phyloP scores from a whole-genome alignment of 1,140 invertebrate species.

The Zelostemma sp. region DNA sequence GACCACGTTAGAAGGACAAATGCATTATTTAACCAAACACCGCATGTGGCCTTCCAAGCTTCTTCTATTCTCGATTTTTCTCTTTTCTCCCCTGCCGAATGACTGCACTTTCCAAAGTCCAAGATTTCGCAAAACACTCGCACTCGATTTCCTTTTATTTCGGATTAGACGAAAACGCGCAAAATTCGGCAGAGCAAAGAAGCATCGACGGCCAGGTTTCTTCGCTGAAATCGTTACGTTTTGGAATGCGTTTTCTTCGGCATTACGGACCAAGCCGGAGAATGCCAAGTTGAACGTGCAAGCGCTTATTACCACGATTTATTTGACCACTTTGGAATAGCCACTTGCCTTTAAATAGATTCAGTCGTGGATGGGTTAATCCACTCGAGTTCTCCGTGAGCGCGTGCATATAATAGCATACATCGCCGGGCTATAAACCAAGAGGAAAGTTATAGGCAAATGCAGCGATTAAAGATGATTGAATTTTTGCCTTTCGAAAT shows the following conservation, averaged over 20 bases:
- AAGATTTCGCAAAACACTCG: no score
- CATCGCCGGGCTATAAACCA: constrained; percentile 22
- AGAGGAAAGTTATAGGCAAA: constrained; percentile 16
- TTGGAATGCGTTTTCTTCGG: not conserved
- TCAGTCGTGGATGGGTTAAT: constrained; percentile 42
- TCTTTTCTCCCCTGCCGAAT: not conserved
- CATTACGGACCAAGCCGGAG: constrained; percentile 10
- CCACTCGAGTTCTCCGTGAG: constrained; percentile 22
- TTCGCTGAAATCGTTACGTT: no score
- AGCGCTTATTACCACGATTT: constrained; percentile 37
- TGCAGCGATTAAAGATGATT: constrained; percentile 11
- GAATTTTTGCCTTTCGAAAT: constrained; percentile 20
- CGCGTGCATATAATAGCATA: constrained; percentile 27
- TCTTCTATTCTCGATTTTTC: not conserved
- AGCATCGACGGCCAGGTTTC: no score
- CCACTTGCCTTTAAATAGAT: constrained; percentile 40
- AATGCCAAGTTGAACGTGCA: constrained; percentile 20
- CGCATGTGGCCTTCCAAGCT: not conserved
- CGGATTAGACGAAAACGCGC: no score
- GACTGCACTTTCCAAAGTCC: no score
- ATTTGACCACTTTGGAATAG: constrained; percentile 34
- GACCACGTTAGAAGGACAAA: not conserved
- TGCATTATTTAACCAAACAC: not conserved
- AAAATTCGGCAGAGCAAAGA: no score
- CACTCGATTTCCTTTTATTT: no score